Evolutionary conservation across 2,888 invertebrate species (phyloP), one percentile per base, ranked within the genome.

Genomic region (Nipponacmea schrenckii): DNA sequence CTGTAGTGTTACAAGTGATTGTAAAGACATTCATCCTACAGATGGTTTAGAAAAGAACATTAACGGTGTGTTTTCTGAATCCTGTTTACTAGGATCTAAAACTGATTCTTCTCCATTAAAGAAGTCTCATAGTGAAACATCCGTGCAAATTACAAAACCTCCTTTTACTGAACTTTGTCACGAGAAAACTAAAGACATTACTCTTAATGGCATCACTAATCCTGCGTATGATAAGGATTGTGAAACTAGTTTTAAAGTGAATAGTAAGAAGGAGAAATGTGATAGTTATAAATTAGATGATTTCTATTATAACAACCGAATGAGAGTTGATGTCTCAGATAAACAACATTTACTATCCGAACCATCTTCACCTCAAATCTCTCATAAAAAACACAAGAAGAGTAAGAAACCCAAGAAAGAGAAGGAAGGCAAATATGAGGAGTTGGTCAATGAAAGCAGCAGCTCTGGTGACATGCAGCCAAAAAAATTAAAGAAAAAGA

Each of bases 341-440:
- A 80, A 73, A 67, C 73, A 70, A 65, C 63, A 64, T 26, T 68
- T 79, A n/a, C 68, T 78, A 48, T 74, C 74, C n/a, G 70, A 74
- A 24, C 27, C 68, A 20, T 67, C 62, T 26, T 64, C 67, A 20
- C 63, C 64, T 8, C 20, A 67, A 46, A 64, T 66, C 27, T 71
- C 79, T 62, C 68, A 75, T 24, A 80, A 78, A 70, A 81, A 80
- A 69, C 75, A 73, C 63, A 84, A 84, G 69, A 83, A 82, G 70
- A 79, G 80, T 62, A 82, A 83, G 71, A 83, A 82, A 44, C 78
- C 81, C 26, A 80, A 80, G 68, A 73, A 74, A 71, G 78, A 71
- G 64, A 39, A 69, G 31, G 77, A 77, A 20, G 56, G 70, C 5
- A 75, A 80, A 27, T 73, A 74, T 27, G 67, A 77, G 50, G 74